These are phyloP conservation scores for Hydraecia micacea DNA, from an alignment of 2,888 invertebrate genomes.

Conservation along the genomic window DNA sequence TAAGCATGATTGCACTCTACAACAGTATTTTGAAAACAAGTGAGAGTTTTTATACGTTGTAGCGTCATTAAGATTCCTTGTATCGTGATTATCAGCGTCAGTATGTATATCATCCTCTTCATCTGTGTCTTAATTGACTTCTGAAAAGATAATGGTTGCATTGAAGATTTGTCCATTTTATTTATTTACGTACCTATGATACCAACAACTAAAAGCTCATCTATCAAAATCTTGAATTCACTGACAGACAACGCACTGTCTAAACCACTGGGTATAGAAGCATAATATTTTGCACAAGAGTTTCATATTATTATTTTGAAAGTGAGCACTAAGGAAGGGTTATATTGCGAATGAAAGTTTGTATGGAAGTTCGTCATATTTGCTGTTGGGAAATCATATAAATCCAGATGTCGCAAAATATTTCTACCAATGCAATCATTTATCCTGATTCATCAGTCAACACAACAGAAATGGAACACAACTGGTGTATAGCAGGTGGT, in stretches of 20 bases:
- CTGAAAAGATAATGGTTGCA: background rate
- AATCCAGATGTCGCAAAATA: background rate
- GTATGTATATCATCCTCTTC: background rate
- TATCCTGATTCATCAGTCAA: background rate
- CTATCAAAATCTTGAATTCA: too few relatives aligned
- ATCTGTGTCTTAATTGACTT: background rate
- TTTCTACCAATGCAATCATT: background rate
- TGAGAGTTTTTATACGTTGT: background rate
- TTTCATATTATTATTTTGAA: too few relatives aligned
- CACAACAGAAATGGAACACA: background rate
- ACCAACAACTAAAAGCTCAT: too few relatives aligned
- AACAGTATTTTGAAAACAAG: conserved; percentile 31
- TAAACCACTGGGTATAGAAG: too few relatives aligned
- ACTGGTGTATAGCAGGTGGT: background rate
- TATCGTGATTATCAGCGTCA: background rate
- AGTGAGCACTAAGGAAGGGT: too few relatives aligned
- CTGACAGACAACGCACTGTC: too few relatives aligned
- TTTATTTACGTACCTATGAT: background rate
- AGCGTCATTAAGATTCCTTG: conserved; percentile 6
- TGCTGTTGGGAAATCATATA: background rate
- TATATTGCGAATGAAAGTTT: too few relatives aligned
- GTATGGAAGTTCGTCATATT: too few relatives aligned
- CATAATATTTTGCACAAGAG: too few relatives aligned
- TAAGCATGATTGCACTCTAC: conserved; percentile 25
- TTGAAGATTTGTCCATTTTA: background rate